Percentiles rank a stretch among this genome's conserved stretches.
These are phyloP conservation scores for Ficedula albicollis DNA, from an alignment of 2,797 vertebrate species.

Conservation along the genomic window DNA sequence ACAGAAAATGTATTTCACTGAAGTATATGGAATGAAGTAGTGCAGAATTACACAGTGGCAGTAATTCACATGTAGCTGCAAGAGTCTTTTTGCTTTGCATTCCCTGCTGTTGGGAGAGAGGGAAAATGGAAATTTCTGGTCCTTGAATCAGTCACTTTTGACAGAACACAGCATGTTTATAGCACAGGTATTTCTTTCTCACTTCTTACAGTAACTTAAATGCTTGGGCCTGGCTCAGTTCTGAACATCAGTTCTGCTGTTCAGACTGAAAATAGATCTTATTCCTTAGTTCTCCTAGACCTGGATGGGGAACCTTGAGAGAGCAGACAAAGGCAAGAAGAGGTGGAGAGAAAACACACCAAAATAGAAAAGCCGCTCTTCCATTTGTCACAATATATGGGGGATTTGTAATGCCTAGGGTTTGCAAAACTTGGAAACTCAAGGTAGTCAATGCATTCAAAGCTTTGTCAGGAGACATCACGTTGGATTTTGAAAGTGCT, in stretches of 20 bases:
- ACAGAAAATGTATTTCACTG: background rate
- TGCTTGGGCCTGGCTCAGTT: background rate
- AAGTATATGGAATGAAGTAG: background rate
- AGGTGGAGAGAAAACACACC: background rate
- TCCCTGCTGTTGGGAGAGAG: background rate
- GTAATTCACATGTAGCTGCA: background rate
- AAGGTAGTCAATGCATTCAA: background rate
- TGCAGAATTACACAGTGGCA: background rate
- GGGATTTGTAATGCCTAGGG: background rate
- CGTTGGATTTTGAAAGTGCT: background rate
- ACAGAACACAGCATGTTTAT: background rate
- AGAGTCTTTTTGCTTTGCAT: background rate
- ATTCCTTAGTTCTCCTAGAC: background rate
- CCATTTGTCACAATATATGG: accelerated
- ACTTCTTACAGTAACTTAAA: background rate
- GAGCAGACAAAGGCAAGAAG: background rate
- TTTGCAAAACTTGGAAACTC: background rate
- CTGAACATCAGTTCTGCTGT: background rate
- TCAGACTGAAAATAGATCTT: background rate
- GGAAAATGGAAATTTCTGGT: background rate
- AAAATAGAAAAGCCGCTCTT: background rate
- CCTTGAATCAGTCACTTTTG: background rate
- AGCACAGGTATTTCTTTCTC: background rate
- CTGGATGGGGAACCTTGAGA: background rate
- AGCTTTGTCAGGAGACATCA: background rate